phyloP scores from a whole-genome alignment of 2,888 invertebrate species.

The Augochlorella aurata region DNA sequence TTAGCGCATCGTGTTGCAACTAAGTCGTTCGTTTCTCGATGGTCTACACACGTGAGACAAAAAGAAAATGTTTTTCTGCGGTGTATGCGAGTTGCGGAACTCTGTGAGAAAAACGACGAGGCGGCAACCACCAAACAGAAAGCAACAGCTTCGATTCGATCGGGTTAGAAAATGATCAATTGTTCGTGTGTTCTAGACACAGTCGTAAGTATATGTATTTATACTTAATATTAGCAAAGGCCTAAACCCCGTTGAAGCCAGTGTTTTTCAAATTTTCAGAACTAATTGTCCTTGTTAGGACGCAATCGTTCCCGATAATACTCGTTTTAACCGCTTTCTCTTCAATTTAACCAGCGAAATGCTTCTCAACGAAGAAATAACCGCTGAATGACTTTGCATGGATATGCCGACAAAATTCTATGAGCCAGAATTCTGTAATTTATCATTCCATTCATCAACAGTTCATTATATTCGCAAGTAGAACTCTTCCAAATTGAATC shows the following conservation, averaged over 20 bases:
- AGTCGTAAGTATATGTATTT: conserved; percentile 51
- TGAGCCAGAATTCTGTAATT: conserved; percentile 1
- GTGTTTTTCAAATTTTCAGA: conserved; percentile 51
- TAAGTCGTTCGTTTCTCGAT: conserved; percentile 25
- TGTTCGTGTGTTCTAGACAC: conserved; percentile 36
- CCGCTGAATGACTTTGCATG: not conserved
- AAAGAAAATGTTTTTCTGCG: not conserved
- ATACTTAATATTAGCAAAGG: conserved; percentile 46
- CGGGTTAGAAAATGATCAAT: conserved; percentile 28
- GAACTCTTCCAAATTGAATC: no score
- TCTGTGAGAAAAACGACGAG: conserved; percentile 10
- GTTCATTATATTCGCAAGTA: no score
- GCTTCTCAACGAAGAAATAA: not conserved
- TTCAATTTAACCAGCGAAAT: no score
- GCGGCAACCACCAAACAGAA: conserved; percentile 10
- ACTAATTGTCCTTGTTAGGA: conserved; percentile 18
- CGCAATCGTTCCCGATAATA: conserved; percentile 22
- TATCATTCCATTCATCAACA: not conserved
- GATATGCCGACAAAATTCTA: not conserved
- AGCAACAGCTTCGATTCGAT: conserved; percentile 25
- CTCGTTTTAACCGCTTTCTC: conserved; percentile 5
- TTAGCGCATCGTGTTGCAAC: conserved; percentile 14
- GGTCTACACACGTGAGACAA: not conserved
- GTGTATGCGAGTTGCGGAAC: not conserved
- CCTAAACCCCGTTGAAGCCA: conserved; percentile 48